Conservation (phyloP, 2,113 vertebrate genomes). For the Melanerpes aurifrons region DNA sequence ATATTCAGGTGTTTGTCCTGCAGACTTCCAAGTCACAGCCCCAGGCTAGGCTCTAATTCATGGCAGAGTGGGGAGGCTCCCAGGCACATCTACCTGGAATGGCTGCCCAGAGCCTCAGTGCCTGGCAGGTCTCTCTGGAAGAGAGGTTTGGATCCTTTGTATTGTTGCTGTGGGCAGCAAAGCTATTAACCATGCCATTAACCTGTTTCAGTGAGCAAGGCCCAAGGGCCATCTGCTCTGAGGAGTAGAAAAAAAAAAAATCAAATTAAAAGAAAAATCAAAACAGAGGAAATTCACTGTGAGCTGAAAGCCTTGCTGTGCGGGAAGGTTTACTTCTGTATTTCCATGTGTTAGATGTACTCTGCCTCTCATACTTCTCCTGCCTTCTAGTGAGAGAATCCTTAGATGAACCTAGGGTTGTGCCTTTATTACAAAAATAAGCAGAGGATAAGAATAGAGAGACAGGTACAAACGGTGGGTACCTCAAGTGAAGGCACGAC, state of each 20-base stretch:
- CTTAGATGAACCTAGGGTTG: constrained; percentile 28
- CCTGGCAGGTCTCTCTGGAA: background rate
- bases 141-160: background rate
- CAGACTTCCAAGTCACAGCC: background rate
- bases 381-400: constrained; percentile 10
- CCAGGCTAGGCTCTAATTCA: background rate
- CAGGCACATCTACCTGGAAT: accelerated
- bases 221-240: background rate
- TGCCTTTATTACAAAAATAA: background rate
- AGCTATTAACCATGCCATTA: constrained; percentile 6
- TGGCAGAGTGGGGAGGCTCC: background rate
- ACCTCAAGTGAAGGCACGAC: background rate
- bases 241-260: background rate
- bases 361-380: background rate
- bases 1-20: background rate
- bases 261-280: background rate
- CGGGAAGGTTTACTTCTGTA: constrained; percentile 9
- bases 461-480: background rate
- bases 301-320: constrained; percentile 21
- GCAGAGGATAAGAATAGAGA: background rate
- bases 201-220: background rate
- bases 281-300: background rate
- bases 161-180: background rate
- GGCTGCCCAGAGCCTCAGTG: background rate
- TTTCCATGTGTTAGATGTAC: constrained; percentile 24